Base-by-base conservation (phyloP, 2,113 vertebrate genomes). In the Elaphurus davidianus region DNA sequence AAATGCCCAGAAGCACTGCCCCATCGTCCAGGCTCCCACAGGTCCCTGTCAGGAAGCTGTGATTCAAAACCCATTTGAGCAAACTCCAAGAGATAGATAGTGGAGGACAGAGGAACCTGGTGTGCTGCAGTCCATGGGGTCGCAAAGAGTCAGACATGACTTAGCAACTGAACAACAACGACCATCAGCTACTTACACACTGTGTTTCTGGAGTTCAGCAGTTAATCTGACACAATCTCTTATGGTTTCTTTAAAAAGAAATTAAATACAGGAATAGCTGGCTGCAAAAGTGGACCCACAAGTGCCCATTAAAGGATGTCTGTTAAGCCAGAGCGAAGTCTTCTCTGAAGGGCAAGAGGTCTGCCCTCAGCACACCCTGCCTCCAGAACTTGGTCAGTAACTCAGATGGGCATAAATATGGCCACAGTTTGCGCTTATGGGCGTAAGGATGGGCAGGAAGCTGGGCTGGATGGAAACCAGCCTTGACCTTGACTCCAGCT, bases 1-100 rank as follows among this genome's bases (percentile, higher is more conserved):
- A 40, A 33, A 27, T 0, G 1, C 30, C 2, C 14, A 3, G n/a
- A 74, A 50, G n/a, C 13, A 19, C 87, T 5, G 25, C 2, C 27
- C 19, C 4, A 28, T 3, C 6, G 4, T 11, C 50, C 21, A 17
- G 6, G 7, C 45, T 60, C 79, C 79, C 16, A 1, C 9, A 2
- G 7, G 19, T 16, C 45, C 27, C 1, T 1, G 1, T 55, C 74
- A 55, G 47, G 74, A 33, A 96, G 19, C 79, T 67, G 50, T 7
- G 36, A 55, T 45, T 45, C 21, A 23, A 57, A n/a, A 87, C 54
- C 28, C n/a, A 40, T 40, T 71, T 71, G 67, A 71, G 19, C 67
- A 23, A 71, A 67, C 16, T 43, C 40, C 1, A 21, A 71, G 67
- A 71, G n/a, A 23, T 6, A 36, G 17, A 21, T 12, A 40, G n/a